A percentile compares a stretch with the other conserved stretches of the same genome.
phyloP scores from a whole-genome alignment of 2,113 vertebrate species.

The Epinephelus fuscoguttatus region DNA sequence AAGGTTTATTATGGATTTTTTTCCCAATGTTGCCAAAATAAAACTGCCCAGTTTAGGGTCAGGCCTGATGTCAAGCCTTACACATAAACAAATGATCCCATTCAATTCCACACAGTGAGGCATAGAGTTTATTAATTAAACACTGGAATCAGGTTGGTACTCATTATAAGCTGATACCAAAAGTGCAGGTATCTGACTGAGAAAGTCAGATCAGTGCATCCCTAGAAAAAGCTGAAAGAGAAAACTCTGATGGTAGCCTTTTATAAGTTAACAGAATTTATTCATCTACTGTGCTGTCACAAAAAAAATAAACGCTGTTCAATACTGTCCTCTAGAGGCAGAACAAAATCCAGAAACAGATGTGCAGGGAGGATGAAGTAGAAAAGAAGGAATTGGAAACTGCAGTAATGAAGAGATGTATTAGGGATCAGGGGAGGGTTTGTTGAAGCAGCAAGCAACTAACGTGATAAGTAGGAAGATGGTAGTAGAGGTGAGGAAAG shows the following conservation, averaged over 20 bases:
- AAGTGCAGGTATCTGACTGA: too few species aligned
- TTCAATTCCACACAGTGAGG: too few species aligned
- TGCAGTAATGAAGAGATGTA: neutral
- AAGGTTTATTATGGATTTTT: too few species aligned
- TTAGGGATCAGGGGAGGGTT: neutral
- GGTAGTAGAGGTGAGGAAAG: conserved; percentile 2
- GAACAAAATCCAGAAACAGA: neutral
- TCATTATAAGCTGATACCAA: too few species aligned
- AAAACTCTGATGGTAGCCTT: neutral
- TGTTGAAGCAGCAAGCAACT: neutral
- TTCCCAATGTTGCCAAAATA: too few species aligned
- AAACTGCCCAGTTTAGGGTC: too few species aligned
- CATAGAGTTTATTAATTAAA: too few species aligned
- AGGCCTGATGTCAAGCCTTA: too few species aligned
- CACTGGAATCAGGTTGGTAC: too few species aligned
- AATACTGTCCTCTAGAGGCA: conserved; percentile 61
- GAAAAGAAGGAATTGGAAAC: accelerated
- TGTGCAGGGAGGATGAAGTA: neutral
- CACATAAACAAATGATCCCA: too few species aligned
- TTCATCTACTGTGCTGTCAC: neutral
- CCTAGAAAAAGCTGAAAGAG: neutral
- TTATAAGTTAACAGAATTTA: neutral
- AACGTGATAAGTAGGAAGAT: neutral
- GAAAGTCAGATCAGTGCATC: too few species aligned
- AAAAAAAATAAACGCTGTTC: conserved; percentile 8